Conservation (phyloP, 2,797 vertebrate species). For the Oceanodroma leucorhoa region DNA sequence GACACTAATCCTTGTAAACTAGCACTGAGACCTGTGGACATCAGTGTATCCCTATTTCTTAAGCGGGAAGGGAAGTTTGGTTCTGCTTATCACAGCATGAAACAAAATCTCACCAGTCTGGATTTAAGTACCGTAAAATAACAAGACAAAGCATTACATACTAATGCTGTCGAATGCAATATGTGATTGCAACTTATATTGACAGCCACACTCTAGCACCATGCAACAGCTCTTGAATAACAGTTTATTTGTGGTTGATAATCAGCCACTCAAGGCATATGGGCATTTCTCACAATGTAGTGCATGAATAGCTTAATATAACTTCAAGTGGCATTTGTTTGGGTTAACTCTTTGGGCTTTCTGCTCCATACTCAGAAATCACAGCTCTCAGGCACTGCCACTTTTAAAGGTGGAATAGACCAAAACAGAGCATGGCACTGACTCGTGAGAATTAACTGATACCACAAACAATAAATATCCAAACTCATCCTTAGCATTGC, state of each 20-base stretch:
- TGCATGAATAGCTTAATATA: not conserved
- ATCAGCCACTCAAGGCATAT: not conserved
- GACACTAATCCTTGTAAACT: not conserved
- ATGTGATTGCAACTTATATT: not conserved
- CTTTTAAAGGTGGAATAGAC: not conserved
- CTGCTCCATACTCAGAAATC: not conserved
- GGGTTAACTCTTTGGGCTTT: not conserved
- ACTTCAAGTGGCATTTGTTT: not conserved
- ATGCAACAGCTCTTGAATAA: not conserved
- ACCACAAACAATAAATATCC: not conserved
- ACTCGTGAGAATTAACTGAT: not conserved
- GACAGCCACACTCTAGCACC: not conserved
- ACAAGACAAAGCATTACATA: not conserved
- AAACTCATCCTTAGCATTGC: not conserved
- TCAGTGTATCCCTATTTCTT: not conserved
- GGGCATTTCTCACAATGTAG: not conserved
- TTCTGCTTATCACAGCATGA: not conserved
- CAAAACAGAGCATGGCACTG: not conserved
- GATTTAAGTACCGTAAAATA: not conserved
- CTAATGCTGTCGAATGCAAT: not conserved
- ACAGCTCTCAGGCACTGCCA: not conserved
- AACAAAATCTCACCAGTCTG: not conserved
- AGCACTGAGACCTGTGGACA: not conserved
- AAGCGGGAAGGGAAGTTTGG: not conserved
- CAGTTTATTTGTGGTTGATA: not conserved